A percentile compares a stretch with the other conserved stretches of the same genome.
phyloP scores from a whole-genome alignment of 2,113 vertebrate species.

The Eurypyga helias region DNA sequence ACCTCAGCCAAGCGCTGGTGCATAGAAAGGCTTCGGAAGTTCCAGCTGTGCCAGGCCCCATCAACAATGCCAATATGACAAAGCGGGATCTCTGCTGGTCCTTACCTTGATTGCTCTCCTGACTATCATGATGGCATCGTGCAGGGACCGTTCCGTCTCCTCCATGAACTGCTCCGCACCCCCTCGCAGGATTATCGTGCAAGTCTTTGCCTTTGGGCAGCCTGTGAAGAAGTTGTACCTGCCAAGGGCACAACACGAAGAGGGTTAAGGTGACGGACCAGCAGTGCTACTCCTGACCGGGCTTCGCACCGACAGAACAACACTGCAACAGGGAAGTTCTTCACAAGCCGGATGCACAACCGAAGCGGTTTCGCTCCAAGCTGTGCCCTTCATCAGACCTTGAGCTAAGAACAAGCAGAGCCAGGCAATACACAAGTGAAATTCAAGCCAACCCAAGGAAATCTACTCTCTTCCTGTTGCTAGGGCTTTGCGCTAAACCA shows the following conservation, averaged over 20 bases:
- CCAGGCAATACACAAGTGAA: not conserved
- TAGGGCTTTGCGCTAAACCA: not conserved
- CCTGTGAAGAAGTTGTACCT: slow-evolving; percentile 97
- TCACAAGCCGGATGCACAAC: not conserved
- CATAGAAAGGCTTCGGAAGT: not conserved
- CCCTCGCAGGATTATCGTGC: slow-evolving; percentile 94
- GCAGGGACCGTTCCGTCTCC: slow-evolving; percentile 95
- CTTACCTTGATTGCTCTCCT: slow-evolving; percentile 94
- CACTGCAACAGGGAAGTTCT: not conserved
- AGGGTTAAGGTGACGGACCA: accelerated
- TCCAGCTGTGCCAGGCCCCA: not conserved
- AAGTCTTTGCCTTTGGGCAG: slow-evolving; percentile 93
- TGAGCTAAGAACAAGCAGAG: not conserved
- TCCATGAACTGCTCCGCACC: slow-evolving; percentile 98
- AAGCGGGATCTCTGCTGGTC: accelerated
- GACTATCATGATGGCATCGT: slow-evolving; percentile 99
- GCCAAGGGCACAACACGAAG: not conserved
- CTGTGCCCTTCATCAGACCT: not conserved
- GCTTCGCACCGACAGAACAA: accelerated
- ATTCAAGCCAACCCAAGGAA: not conserved
- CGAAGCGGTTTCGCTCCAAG: accelerated
- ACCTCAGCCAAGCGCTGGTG: not conserved
- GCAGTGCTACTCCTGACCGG: not conserved
- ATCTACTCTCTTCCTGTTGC: not conserved
- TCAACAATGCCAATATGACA: accelerated